A percentile compares a stretch with the other conserved stretches of the same genome.
Evolutionary conservation across 2,888 invertebrate species (phyloP).

Genomic region (Abrostola tripartita): DNA sequence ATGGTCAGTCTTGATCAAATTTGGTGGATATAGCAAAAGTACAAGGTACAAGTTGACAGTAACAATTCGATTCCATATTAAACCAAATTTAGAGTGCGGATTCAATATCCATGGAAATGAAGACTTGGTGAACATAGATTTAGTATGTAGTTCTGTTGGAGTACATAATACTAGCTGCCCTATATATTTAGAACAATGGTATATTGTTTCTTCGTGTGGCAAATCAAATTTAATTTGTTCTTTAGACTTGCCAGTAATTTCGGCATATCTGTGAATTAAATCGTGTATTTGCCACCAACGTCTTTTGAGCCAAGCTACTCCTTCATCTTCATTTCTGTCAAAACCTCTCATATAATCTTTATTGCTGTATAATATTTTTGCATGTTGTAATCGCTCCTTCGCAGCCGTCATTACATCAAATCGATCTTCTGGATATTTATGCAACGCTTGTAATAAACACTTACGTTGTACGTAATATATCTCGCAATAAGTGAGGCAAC

Average conservation of each 20-base stretch:
- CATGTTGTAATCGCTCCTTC: slow-evolving; percentile 70
- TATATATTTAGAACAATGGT: slow-evolving; percentile 78
- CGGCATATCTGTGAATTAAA: slow-evolving; percentile 60
- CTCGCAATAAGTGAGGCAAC: slow-evolving; percentile 77
- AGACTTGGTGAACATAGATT: slow-evolving; percentile 71
- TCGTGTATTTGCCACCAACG: slow-evolving; percentile 78
- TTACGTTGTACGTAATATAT: slow-evolving; percentile 14
- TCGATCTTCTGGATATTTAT: slow-evolving; percentile 71
- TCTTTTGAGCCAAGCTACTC: slow-evolving; percentile 74
- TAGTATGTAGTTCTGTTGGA: slow-evolving; percentile 66
- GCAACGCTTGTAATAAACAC: slow-evolving; percentile 58
- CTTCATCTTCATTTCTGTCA: slow-evolving; percentile 76
- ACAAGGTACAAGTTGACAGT: slow-evolving; percentile 66
- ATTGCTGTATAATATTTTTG: slow-evolving; percentile 66
- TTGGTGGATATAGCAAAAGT: slow-evolving; percentile 69
- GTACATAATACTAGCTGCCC: slow-evolving; percentile 76
- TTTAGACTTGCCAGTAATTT: slow-evolving; percentile 34
- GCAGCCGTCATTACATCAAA: slow-evolving; percentile 58
- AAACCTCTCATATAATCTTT: slow-evolving; percentile 70
- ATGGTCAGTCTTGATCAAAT: slow-evolving; percentile 53
- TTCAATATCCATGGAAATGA: slow-evolving; percentile 75
- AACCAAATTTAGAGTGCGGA: slow-evolving; percentile 66
- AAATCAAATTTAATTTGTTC: too few relatives aligned
- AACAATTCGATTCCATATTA: slow-evolving; percentile 70
- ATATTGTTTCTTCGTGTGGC: slow-evolving; percentile 67